phyloP scores from a whole-genome alignment of 2,888 invertebrate species.

The Diaperis boleti region DNA sequence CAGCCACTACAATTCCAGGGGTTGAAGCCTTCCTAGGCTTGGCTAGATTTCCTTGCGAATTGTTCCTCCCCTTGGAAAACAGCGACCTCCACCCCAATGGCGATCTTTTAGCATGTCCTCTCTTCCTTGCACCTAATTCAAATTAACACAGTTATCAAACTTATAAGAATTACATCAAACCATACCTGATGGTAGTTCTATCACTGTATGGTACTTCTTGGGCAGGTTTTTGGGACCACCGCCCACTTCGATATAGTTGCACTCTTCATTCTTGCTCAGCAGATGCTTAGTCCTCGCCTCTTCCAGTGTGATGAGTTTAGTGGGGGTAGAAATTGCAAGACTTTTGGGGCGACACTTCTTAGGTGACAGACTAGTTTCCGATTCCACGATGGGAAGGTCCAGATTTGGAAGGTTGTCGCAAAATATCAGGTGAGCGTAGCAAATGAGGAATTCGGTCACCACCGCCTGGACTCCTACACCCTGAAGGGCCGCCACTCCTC shows the following conservation, averaged over 20 bases:
- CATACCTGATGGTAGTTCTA: slow-evolving; percentile 79
- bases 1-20: slow-evolving; percentile 60
- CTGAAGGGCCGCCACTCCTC: slow-evolving; percentile 85
- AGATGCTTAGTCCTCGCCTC: slow-evolving; percentile 82
- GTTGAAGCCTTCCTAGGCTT: slow-evolving; percentile 69
- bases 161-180: neutral
- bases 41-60: slow-evolving; percentile 60
- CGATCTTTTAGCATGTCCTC: slow-evolving; percentile 75
- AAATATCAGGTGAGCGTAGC: slow-evolving; percentile 89
- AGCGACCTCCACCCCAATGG: slow-evolving; percentile 85
- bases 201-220: slow-evolving; percentile 89
- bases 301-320: slow-evolving; percentile 89
- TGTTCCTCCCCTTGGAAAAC: slow-evolving; percentile 72
- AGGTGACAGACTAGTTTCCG: slow-evolving; percentile 62
- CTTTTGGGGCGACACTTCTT: slow-evolving; percentile 84
- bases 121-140: slow-evolving; percentile 65
- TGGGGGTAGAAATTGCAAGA: slow-evolving; percentile 89
- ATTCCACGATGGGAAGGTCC: slow-evolving; percentile 53
- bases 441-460: slow-evolving; percentile 96
- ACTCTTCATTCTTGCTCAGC: slow-evolving; percentile 69
- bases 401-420: slow-evolving; percentile 75
- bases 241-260: slow-evolving; percentile 81
- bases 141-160: neutral
- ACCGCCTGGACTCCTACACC: slow-evolving; percentile 80
- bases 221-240: slow-evolving; percentile 83